Evolutionary conservation across 2,797 vertebrate species (phyloP), one percentile per base, ranked within the genome.

Genomic region (Pogonophryne albipinna): DNA sequence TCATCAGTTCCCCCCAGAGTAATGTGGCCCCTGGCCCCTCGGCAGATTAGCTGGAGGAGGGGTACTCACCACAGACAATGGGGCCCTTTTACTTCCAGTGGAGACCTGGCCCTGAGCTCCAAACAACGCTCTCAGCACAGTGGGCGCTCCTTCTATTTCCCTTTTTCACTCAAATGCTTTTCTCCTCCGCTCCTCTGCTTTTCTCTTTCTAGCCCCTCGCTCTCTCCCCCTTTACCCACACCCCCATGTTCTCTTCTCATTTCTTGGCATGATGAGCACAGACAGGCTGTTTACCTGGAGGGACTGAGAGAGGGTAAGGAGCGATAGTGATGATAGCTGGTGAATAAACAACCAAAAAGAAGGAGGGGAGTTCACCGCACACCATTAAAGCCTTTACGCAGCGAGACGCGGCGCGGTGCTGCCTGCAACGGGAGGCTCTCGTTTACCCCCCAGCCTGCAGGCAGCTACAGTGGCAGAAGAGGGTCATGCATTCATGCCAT

Each of bases 1-100:
- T 92, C 92, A 90, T 93, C 92, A 84, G 79, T 86, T 75, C 79
- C 87, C 88, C 84, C 89, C 78, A 69, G 85, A 89, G 85, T 80
- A 90, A 92, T 89, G 89, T 93, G 93, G 89, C 92, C 94, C 89
- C 86, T 92, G 89, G 83, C 86, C 91, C 85, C 56, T 42, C 84
- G 51, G 74, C 79, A 90, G 85, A 90, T 87, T 89, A 91, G 79
- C 79, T 83, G 73, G 65, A 86, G 88, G 87, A 85, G 87, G 88
- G 85, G 82, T 85, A 90, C 85, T 92, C 87, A 87, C 78, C 71
- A 34, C 74, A 82, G 77, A 93, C 91, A 93, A 93, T 88, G 82
- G 85, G 83, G 70, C 80, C 81, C 82, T 92, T 93, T 90, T 90
- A 86, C 79, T 79, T 85, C 66, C 76, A 78, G 56, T 56, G 52